A percentile compares a stretch with the other conserved stretches of the same genome.
phyloP scores from a whole-genome alignment of 2,113 vertebrate species.

The Larimichthys crocea region DNA sequence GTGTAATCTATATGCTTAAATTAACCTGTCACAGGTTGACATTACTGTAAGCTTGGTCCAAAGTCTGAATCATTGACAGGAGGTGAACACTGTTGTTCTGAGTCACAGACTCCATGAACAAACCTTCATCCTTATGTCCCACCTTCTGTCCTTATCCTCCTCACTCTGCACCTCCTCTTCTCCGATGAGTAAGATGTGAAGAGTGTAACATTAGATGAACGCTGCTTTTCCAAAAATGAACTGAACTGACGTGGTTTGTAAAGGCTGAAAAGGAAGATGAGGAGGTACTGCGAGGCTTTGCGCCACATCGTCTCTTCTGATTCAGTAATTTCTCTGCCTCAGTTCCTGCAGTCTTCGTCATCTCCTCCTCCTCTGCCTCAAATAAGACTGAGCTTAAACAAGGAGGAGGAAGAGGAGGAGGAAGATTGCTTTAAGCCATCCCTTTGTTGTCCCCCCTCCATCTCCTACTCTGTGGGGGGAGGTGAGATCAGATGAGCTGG shows the following conservation, averaged over 20 bases:
- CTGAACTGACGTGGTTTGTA: neutral
- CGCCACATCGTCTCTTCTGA: neutral
- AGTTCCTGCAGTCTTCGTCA: neutral
- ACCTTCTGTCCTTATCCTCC: constrained; percentile 30
- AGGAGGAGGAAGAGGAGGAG: constrained; percentile 8
- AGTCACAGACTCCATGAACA: constrained; percentile 10
- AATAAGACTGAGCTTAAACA: neutral
- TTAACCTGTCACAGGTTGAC: constrained; percentile 15
- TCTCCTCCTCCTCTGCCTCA: constrained; percentile 40
- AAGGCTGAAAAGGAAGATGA: neutral
- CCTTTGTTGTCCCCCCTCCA: constrained; percentile 1
- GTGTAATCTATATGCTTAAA: constrained; percentile 16
- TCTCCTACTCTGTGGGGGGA: constrained; percentile 2
- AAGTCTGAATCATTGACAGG: constrained; percentile 35
- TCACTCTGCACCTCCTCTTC: constrained; percentile 36
- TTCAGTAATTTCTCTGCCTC: constrained; percentile 2
- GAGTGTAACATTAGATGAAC: neutral
- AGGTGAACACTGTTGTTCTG: constrained; percentile 1
- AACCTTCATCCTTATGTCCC: constrained; percentile 19
- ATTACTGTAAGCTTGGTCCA: constrained; percentile 1
- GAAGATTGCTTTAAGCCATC: constrained; percentile 16
- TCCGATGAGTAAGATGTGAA: neutral
- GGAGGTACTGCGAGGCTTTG: neutral
- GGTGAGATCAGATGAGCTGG: constrained; percentile 81
- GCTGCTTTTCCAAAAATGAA: neutral